phyloP scores from a whole-genome alignment of 1,140 invertebrate species.

The Drosophila repletoides region DNA sequence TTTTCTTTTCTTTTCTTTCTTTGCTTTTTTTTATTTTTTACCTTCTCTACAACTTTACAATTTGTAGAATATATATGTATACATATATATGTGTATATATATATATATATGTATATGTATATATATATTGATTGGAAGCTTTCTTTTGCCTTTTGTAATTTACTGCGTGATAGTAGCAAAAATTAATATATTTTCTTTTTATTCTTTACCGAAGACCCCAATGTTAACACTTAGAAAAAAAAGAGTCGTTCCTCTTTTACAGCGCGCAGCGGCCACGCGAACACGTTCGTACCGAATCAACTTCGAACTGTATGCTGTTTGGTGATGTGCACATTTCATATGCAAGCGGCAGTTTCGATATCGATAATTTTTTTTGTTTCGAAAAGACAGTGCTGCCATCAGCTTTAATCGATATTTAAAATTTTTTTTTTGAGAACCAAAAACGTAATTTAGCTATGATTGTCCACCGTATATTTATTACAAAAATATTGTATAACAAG shows the following conservation, averaged over 20 bases:
- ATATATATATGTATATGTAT: conserved; percentile 21
- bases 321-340: conserved; percentile 13
- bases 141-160: conserved; percentile 12
- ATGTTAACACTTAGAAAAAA: conserved; percentile 31
- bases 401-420: no score
- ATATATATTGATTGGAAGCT: conserved; percentile 23
- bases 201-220: conserved; percentile 27
- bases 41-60: conserved; percentile 7
- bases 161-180: conserved; percentile 35
- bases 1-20: conserved; percentile 11
- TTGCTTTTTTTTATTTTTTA: background rate
- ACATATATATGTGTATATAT: conserved; percentile 14
- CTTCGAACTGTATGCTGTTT: conserved; percentile 48
- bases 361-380: conserved; percentile 28
- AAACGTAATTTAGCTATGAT: no score
- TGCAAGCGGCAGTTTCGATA: background rate
- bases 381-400: no score
- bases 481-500: no score
- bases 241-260: conserved; percentile 41
- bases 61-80: no score
- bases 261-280: conserved; percentile 58
- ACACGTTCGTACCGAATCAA: conserved; percentile 51
- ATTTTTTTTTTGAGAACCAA: no score
- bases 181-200: no score
- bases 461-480: no score